Conservation (phyloP, 2,113 vertebrate species). For the Platycercus adscitus region DNA sequence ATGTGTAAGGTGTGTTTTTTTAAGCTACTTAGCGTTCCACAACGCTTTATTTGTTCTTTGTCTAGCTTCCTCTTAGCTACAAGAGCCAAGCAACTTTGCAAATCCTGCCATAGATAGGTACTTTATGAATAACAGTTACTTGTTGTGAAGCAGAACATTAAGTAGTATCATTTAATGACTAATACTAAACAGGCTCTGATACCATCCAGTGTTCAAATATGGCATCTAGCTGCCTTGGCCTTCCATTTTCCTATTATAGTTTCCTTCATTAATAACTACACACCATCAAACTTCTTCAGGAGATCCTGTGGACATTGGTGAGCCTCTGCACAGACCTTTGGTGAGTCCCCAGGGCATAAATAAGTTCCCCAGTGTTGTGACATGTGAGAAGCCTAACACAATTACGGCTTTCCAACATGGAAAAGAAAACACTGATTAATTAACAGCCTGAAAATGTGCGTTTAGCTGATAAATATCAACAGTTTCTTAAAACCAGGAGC, state of each 20-base stretch:
- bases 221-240: not conserved
- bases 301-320: not conserved
- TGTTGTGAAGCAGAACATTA: not conserved
- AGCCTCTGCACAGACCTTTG: not conserved
- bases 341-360: not conserved
- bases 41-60: conserved; percentile 52
- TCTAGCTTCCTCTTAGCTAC: conserved; percentile 28
- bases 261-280: not conserved
- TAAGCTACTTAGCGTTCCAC: conserved; percentile 53
- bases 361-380: not conserved
- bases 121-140: not conserved
- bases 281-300: not conserved
- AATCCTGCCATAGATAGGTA: not conserved
- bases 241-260: not conserved
- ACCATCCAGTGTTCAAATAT: not conserved
- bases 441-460: not conserved
- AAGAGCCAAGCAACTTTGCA: not conserved
- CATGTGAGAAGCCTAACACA: not conserved
- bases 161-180: not conserved
- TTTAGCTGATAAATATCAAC: not conserved
- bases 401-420: not conserved
- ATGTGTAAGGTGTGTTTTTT: conserved; percentile 62
- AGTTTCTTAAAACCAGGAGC: not conserved
- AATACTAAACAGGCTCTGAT: not conserved
- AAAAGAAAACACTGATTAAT: not conserved